Base-by-base conservation (phyloP, 2,888 invertebrate species). In the Drosophila kuntzei region DNA sequence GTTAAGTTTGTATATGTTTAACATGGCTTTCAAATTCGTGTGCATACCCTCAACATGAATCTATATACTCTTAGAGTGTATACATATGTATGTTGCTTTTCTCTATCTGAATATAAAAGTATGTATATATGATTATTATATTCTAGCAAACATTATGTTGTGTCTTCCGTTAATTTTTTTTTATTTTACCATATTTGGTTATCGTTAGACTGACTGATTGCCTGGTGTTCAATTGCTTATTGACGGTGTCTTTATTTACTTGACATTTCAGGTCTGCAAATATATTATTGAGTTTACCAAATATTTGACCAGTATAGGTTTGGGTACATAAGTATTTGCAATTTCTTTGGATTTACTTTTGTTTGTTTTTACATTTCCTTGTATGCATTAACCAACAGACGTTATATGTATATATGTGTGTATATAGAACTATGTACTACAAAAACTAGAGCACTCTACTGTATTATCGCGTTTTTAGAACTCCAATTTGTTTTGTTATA, bases 1-100 rank as follows among this genome's bases (percentile, higher is more conserved):
- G 16, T 46, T 18, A 51, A 49, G 20, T 54, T 47, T 71, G 47
- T 51, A 53, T 44, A 63, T 74, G 71, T 72, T 80, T 71, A 84
- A 79, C 87, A 83, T 86, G 69, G 73, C 77, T 84, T 76, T 76
- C 75, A 79, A 86, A 80, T 79, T 75, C 67, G 63, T 71, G 71
- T 72, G 72, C 73, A 63, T 69, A 62, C 58, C 51, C 51, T 70
- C 36, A 78, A 76, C 83, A 72, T 67, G 58, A 51, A 62, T 32
- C 57, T 50, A 57, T 64, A 68, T 60, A 60, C 58, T 70, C 63
- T 43, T 63, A 32, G 46, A 68, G 63, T 73, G 22, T 80, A 63
- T 29, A n/a, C 12, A 25, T 71, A 57, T 58, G 47, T 25, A 6
- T 25, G 25, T 25, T 25, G 6, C 7, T 6, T 25, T 6, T 64